These are phyloP conservation scores for Scomber colias DNA, from an alignment of 2,113 vertebrate genomes.

Conservation along the genomic window DNA sequence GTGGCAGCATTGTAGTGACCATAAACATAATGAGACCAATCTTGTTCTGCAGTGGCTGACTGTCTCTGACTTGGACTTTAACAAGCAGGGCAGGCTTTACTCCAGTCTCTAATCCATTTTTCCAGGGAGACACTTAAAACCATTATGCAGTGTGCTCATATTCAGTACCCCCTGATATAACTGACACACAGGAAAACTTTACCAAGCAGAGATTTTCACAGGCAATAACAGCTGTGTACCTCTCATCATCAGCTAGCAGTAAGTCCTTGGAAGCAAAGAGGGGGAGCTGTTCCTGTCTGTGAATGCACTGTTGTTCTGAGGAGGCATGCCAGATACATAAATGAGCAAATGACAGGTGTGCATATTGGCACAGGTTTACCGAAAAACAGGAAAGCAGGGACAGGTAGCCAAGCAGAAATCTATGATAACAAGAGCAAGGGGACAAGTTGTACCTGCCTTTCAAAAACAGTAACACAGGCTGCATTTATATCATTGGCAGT, in stretches of 20 bases:
- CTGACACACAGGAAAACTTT: conserved; percentile 39
- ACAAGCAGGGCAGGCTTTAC: conserved; percentile 47
- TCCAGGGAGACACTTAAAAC: conserved; percentile 60
- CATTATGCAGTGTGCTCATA: conserved; percentile 56
- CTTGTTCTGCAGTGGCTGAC: conserved; percentile 44
- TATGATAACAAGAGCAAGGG: conserved; percentile 15
- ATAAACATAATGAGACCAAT: neutral
- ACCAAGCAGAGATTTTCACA: neutral
- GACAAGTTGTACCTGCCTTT: conserved; percentile 44
- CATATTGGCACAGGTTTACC: conserved; percentile 22
- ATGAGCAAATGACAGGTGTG: conserved; percentile 19
- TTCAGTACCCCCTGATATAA: conserved; percentile 41
- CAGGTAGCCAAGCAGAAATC: conserved; percentile 7
- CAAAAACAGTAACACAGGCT: neutral
- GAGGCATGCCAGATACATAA: conserved; percentile 11
- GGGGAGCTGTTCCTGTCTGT: conserved; percentile 10
- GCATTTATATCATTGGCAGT: conserved; percentile 21
- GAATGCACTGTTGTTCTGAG: conserved; percentile 5
- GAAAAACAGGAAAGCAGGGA: neutral
- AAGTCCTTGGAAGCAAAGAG: conserved; percentile 37
- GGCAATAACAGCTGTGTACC: conserved; percentile 18
- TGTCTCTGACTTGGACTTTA: conserved; percentile 31
- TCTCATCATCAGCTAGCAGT: conserved; percentile 29
- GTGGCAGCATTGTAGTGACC: conserved; percentile 10
- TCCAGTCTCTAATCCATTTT: conserved; percentile 66